Percentiles rank a stretch among this genome's conserved stretches.
Evolutionary conservation across 2,113 vertebrate species (phyloP).

Genomic region (rabbit (Oryctolagus cuniculus)): mOryCun1.1 NC_091433.1:5517001-5517500

Average conservation of each 20-base stretch:
- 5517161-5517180: too few species aligned
- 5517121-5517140: too few species aligned
- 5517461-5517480: not conserved
- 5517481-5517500: not conserved
- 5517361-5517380: not conserved
- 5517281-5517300: not conserved
- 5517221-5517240: not conserved
- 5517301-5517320: not conserved
- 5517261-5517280: not conserved
- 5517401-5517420: not conserved
- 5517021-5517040: too few species aligned
- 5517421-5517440: not conserved
- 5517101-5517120: too few species aligned
- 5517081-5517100: too few species aligned
- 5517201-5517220: not conserved
- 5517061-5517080: too few species aligned
- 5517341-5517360: not conserved
- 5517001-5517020: too few species aligned
- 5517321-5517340: not conserved
- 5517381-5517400: not conserved
- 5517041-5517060: too few species aligned
- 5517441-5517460: not conserved
- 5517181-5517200: too few species aligned
- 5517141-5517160: too few species aligned
- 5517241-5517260: accelerated